Percentiles rank a stretch among this genome's conserved stretches.
Evolutionary conservation across 2,113 vertebrate genomes (phyloP).

Genomic region (Pundamilia nyererei): DNA sequence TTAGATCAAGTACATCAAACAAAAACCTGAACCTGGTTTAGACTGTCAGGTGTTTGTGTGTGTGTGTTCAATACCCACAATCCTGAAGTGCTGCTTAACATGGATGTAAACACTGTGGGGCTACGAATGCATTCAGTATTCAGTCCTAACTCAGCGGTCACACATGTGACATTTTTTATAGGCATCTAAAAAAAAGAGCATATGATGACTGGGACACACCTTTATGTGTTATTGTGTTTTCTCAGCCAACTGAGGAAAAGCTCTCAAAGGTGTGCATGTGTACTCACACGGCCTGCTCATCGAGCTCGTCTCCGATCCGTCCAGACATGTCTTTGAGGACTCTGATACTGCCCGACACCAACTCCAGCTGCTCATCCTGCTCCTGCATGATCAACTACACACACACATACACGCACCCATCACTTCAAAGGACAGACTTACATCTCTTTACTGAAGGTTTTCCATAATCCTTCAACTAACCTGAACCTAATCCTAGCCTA

Average conservation of each 20-base stretch:
- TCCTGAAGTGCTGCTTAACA: neutral
- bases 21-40: neutral
- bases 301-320: slow-evolving; percentile 77
- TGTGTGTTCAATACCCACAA: neutral
- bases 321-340: slow-evolving; percentile 79
- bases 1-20: neutral
- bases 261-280: neutral
- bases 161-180: neutral
- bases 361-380: slow-evolving; percentile 78
- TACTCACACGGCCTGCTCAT: slow-evolving; percentile 77
- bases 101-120: neutral
- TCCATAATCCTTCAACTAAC: neutral
- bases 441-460: neutral
- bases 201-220: neutral
- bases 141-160: neutral
- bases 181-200: neutral
- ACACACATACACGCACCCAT: neutral
- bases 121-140: neutral
- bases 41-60: fast-evolving
- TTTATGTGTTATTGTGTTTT: neutral
- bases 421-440: neutral
- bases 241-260: neutral
- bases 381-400: slow-evolving; percentile 77
- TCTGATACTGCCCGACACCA: slow-evolving; percentile 78
- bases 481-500: neutral